Conservation (phyloP, 2,113 vertebrate genomes). For the Saccopteryx leptura region DNA sequence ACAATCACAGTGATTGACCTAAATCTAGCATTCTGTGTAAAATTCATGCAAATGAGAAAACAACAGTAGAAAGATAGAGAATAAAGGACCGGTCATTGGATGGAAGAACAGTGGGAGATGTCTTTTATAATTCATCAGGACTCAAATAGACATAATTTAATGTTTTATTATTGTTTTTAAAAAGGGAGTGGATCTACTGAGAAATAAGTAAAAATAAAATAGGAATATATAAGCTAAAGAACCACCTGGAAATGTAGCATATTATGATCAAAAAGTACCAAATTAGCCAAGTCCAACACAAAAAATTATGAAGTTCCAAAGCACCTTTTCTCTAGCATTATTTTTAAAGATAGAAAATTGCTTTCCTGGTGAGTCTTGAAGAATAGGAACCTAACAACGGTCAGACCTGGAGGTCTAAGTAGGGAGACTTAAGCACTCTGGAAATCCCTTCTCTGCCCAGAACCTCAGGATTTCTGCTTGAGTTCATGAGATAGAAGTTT, state of each 20-base stretch:
- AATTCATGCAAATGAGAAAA: constrained; percentile 1
- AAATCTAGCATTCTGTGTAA: neutral
- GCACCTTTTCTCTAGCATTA: neutral
- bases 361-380: neutral
- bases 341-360: neutral
- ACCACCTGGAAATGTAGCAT: neutral
- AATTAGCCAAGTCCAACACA: neutral
- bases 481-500: neutral
- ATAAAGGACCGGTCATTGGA: neutral
- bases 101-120: neutral
- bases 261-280: neutral
- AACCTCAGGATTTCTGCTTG: neutral
- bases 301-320: neutral
- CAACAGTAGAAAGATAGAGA: neutral
- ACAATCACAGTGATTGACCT: neutral
- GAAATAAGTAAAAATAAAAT: constrained; percentile 22
- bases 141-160: neutral
- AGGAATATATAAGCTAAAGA: neutral
- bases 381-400: neutral
- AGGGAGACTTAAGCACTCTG: neutral
- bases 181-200: neutral
- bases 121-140: constrained; percentile 19
- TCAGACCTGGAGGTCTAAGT: neutral
- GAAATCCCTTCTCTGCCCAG: neutral
- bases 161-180: constrained; percentile 26